Percentiles rank a stretch among this genome's conserved stretches.
phyloP scores from a whole-genome alignment of 2,888 invertebrate genomes.

The Sialis fuliginosa region DNA sequence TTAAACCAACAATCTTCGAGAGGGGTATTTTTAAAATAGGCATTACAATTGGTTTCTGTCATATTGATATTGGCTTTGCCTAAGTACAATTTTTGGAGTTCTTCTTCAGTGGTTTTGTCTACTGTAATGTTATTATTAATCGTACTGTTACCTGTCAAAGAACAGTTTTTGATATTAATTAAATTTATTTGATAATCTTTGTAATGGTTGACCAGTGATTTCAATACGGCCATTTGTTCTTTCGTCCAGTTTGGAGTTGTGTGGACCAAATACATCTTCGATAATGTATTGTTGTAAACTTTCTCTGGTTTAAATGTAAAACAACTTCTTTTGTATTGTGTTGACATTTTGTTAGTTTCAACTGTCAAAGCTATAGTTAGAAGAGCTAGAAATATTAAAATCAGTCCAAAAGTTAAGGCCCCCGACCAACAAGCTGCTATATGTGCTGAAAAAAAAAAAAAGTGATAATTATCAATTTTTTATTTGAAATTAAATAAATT shows the following conservation, averaged over 20 bases:
- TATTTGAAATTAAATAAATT: too few species aligned
- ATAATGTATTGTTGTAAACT: not conserved
- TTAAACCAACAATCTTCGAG: conserved; percentile 29
- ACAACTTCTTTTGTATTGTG: conserved; percentile 13
- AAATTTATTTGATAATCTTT: conserved; percentile 18
- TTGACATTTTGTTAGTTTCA: conserved; percentile 15
- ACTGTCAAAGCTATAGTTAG: conserved; percentile 10
- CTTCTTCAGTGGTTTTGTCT: conserved; percentile 4
- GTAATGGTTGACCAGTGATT: conserved; percentile 19
- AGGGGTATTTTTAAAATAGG: conserved; percentile 31
- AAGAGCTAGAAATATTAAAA: conserved; percentile 10
- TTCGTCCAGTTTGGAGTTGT: not conserved
- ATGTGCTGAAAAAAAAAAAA: conserved; percentile 11
- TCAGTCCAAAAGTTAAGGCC: conserved; percentile 9
- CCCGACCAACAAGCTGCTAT: conserved; percentile 13
- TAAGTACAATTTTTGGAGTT: conserved; percentile 4
- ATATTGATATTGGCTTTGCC: conserved; percentile 28
- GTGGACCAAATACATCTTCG: not conserved
- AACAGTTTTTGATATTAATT: conserved; percentile 13
- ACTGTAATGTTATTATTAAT: conserved; percentile 8
- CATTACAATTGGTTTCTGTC: conserved; percentile 22
- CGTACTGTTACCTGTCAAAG: conserved; percentile 3
- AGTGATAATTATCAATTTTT: not conserved
- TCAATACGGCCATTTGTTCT: conserved; percentile 16
- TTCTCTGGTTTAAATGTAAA: not conserved